Evolutionary conservation across 2,113 vertebrate genomes (phyloP), one percentile per base, ranked within the genome.

Genomic region (Charina bottae): DNA sequence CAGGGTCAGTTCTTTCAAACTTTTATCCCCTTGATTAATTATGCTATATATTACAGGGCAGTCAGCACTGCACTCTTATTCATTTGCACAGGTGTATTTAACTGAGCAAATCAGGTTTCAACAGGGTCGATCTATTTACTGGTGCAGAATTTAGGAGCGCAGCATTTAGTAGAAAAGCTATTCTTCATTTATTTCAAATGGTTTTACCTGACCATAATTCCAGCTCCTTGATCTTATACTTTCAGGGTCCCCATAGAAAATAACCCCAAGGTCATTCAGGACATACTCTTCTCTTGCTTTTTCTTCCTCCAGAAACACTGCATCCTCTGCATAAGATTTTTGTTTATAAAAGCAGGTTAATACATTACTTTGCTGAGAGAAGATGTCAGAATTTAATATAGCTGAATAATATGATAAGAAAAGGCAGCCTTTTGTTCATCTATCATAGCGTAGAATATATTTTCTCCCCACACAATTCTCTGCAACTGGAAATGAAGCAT

Each of bases 201-300:
- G 92, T 23, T 97, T 97, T 96, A 99, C 99, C 98, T 99, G 99
- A 85, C 99, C 99, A 0, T 98, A 99, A 97, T 98, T 99, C 99
- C 99, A 99, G 95, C 98, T 96, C 90, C 99, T 98, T 90, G 95
- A 97, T 62, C 97, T 96, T 56, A 99, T 87, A 6, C 99, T 98
- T 0, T 97, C 97, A 0, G 93, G 94, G 0, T 98, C 93, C 23
- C 99, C 99, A 1, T 99, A 98, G 97, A 98, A 99, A 94, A 99
- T 97, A 93, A 98, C 92, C 1, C 99, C 99, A 33, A 98, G 94
- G 95, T 99, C 99, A 46, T 98, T 98, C 96, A 99, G 96, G 94
- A 99, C 97, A 23, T 99, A 99, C 93, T 99, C 99, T 95, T 98
- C 95, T 72, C 98, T 98, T 97, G 99, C 98, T 0, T 23, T 96